Evolutionary conservation across 2,797 vertebrate species (phyloP).

Genomic region (Sparus aurata): DNA sequence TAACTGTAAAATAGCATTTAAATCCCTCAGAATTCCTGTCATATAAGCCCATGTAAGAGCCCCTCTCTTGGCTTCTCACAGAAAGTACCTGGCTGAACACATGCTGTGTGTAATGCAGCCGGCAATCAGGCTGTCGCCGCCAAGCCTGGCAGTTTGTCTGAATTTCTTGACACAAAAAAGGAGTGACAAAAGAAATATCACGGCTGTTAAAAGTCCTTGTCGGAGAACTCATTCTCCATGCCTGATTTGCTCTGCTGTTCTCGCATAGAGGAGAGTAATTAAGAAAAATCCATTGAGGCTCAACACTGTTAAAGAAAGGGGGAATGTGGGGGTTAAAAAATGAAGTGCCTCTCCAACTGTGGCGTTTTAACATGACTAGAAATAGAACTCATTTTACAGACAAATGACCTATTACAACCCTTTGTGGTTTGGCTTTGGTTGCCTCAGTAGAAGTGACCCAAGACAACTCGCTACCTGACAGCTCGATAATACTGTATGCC

Average conservation of each 20-base stretch:
- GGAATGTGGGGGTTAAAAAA: constrained; percentile 26
- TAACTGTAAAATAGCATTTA: constrained; percentile 35
- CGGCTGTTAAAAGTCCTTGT: constrained; percentile 31
- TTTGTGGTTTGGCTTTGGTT: constrained; percentile 19
- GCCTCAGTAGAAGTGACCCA: neutral
- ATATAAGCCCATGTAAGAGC: constrained; percentile 33
- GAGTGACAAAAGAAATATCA: constrained; percentile 46
- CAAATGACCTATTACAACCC: constrained; percentile 26
- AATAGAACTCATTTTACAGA: neutral
- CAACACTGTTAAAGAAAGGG: constrained; percentile 1
- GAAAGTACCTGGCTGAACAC: constrained; percentile 40
- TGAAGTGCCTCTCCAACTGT: constrained; percentile 10
- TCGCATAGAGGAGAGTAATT: constrained; percentile 34
- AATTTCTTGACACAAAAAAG: constrained; percentile 26
- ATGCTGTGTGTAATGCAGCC: constrained; percentile 27
- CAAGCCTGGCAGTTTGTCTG: constrained; percentile 36
- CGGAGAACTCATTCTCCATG: constrained; percentile 36
- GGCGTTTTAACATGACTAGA: constrained; percentile 1
- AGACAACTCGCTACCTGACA: constrained; percentile 25
- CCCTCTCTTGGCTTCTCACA: constrained; percentile 5
- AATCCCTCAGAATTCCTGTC: constrained; percentile 37
- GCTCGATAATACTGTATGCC: constrained; percentile 27
- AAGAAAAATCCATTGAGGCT: constrained; percentile 37
- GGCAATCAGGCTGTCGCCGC: constrained; percentile 40
- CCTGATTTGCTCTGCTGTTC: constrained; percentile 42